These are phyloP conservation scores for Hemichromis elongatus DNA, from an alignment of 2,113 vertebrate genomes.

Conservation along the genomic window DNA sequence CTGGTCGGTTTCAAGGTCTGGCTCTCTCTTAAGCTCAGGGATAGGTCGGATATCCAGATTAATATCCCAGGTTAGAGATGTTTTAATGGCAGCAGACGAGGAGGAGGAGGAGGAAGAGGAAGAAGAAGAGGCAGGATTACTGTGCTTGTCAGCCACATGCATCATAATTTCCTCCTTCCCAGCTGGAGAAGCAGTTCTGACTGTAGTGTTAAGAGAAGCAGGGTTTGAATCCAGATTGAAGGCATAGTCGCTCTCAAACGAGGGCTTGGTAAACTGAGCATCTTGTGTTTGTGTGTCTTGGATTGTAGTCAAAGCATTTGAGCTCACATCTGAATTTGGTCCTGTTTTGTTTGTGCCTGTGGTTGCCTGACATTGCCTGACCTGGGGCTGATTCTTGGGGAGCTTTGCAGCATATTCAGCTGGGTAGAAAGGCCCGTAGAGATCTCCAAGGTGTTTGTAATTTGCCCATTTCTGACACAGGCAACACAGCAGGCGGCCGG, in stretches of 20 bases:
- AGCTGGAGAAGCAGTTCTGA: constrained; percentile 37
- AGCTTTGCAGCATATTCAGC: constrained; percentile 92
- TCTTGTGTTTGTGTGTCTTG: constrained; percentile 60
- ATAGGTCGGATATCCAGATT: constrained; percentile 54
- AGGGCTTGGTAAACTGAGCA: constrained; percentile 41
- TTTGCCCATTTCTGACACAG: constrained; percentile 98
- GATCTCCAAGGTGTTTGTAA: constrained; percentile 95
- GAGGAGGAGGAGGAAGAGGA: constrained; percentile 47
- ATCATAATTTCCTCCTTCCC: constrained; percentile 51
- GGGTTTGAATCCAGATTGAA: constrained; percentile 44
- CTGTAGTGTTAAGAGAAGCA: constrained; percentile 15
- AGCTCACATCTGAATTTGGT: constrained; percentile 46
- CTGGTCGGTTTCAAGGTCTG: constrained; percentile 48
- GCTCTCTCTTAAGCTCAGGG: constrained; percentile 53
- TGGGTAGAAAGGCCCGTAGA: constrained; percentile 96
- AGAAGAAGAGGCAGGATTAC: constrained; percentile 46
- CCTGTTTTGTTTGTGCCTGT: constrained; percentile 51
- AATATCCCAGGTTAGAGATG: constrained; percentile 71
- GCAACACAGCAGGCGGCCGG: constrained; percentile 91
- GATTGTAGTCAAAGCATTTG: constrained; percentile 67
- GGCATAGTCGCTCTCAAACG: constrained; percentile 42
- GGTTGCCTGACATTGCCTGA: constrained; percentile 60
- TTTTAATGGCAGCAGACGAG: constrained; percentile 67
- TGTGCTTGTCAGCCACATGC: constrained; percentile 8
- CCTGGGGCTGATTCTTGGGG: constrained; percentile 89